Evolutionary conservation across 2,888 invertebrate species (phyloP), one percentile per base, ranked within the genome.

Genomic region (Lucinisca nassula): DNA sequence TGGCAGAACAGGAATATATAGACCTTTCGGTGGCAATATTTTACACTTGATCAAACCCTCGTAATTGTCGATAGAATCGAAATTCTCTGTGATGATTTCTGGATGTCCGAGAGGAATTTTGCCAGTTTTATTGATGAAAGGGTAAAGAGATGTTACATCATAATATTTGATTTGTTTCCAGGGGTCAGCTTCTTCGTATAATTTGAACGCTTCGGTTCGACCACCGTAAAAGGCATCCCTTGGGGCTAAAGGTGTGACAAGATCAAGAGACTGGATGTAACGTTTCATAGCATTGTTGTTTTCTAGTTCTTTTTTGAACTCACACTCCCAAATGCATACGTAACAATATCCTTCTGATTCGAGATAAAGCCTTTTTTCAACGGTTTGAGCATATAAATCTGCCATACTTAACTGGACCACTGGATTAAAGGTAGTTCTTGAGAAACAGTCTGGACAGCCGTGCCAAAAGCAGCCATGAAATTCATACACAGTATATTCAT

Each of bases 211-310:
- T 72, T 93, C 92, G 0, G 92, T 93, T 30, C 94, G 40, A 1
- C 95, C 95, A 17, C 94, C 94, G 87, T 79, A 93, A 75, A 95
- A 94, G 10, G 93, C 92, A 76, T 94, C 93, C 55, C 92, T 77
- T 14, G 93, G 92, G 38, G 92, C 77, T 14, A 94, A 37, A 17
- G 89, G 88, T 12, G 81, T 84, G 27, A 70, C 45, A 10, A 92
- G 37, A 14, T 92, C 80, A 8, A 89, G 58, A 21, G 27, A n/a
- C 17, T 82, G 32, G 12, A 91, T 77, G 67, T 88, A 92, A 8
- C 35, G 0, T 58, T 86, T 81, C 78, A 94, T 38, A 24, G 82
- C 74, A 0, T 12, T 40, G 80, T 90, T 49, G 0, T 37, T 73
- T 37, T 92, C 90, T 14, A 92, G 35, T 67, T 89, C 35, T 17